Evolutionary conservation across 2,797 vertebrate genomes (phyloP).

Genomic region (Acanthis flammea): DNA sequence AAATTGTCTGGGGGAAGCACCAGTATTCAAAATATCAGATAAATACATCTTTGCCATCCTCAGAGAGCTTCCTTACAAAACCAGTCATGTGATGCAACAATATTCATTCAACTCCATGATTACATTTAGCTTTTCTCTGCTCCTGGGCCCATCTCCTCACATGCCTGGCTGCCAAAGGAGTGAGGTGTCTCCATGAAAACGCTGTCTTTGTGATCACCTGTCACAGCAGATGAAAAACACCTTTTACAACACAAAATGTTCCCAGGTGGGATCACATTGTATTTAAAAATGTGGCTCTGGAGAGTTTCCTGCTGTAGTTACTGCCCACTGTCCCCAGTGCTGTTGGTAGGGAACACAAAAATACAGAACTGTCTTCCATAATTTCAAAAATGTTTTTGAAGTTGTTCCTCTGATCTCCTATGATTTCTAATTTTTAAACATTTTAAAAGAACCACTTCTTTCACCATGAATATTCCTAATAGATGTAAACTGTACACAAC

Average conservation of each 20-base stretch:
- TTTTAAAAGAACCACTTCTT: background rate
- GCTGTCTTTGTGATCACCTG: background rate
- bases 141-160: background rate
- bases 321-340: background rate
- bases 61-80: background rate
- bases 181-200: background rate
- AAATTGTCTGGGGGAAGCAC: background rate
- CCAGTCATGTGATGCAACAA: background rate
- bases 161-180: background rate
- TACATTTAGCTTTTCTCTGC: background rate
- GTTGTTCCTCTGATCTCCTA: background rate
- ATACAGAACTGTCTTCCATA: background rate
- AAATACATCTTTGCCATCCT: background rate
- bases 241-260: background rate
- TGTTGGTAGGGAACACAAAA: background rate
- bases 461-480: background rate
- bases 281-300: background rate
- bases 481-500: background rate
- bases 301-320: background rate
- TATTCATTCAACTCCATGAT: background rate
- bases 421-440: background rate
- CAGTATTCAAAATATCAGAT: background rate
- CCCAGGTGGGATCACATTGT: background rate
- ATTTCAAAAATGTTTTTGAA: background rate
- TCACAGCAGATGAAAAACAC: background rate